Base-by-base conservation (phyloP, 1,140 invertebrate species). In the Aphelenchoides besseyi region DNA sequence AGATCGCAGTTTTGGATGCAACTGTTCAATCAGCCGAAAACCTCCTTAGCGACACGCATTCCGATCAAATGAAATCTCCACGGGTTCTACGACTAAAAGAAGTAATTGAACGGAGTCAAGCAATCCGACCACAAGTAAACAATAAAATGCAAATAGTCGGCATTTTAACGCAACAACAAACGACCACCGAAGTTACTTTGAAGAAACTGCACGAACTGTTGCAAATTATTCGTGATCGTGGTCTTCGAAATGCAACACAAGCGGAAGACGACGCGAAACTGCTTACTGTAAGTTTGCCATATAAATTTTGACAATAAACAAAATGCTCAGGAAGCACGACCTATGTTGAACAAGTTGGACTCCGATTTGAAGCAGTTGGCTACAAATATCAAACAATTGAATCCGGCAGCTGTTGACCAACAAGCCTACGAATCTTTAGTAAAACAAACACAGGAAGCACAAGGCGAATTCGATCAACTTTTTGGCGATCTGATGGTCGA, bases 401-500 rank as follows among this genome's bases (percentile, higher is more conserved):
- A 66, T 28, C 55, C 26, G 5, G 16, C 5, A 5, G 26, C 5
- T 8, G 23, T 23, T 8, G 55, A 59, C 5, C 5, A 18, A 23
- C 55, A 59, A 12, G 18, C 18, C 55, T 18, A 8, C 18, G 18
- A 8, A 8, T 5, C 5, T 12, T 33, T 59, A 12, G 5, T 59
- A 23, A 23, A 28, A 5, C 5, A 59, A 33, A 18, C 55, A 33
- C 18, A 18, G 55, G 23, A 59, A 59, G 18, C 32, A 33, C 26
- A 23, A 26, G 32, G 36, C 48, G 32, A 66, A 2, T 66, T 36
- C 26, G 63, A 66, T 2, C 12, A 37, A 37, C 30, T 66, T 12
- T 36, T 53, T 30, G 63, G 63, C 16, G 36, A 55, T 9, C n/a
- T 53, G 16, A 66, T 66, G 63, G 63, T 66, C 30, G 63, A 66